Evolutionary conservation across 92 coral and sea anemone species (phyloP), one percentile per base, ranked within the genome.

Genomic region (Umimayanthus chanpuru): DNA sequence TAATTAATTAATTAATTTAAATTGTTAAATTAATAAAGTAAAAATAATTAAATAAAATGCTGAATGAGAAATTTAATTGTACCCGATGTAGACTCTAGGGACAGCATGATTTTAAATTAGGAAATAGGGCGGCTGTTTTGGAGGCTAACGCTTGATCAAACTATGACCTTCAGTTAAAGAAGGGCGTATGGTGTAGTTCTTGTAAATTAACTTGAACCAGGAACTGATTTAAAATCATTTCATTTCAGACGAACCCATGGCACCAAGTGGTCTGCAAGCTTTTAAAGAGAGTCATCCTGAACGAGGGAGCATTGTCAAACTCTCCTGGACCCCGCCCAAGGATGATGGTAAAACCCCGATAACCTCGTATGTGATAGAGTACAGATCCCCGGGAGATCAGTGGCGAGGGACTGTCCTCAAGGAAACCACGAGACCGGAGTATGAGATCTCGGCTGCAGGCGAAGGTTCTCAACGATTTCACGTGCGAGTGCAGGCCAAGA

Each of bases 261-360:
- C 87, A 83, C 87, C 87, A n/a, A 83, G 77, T 16, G 77, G 77
- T 4, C 87, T 83, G 6, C 79, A 49, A 83, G 78, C 43, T 43
- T 12, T 29, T 15, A 83, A 44, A 50, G 21, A 83, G 25, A 83
- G 15, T 44, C 67, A 83, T 43, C 87, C 79, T 11, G 30, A 83
- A 26, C 64, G 77, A n/a, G 87, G 79, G 38, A 67, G 64, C n/a
- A 9, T 83, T 20, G 78, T 83, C 61, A 83, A 70, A 83, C 79
- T 83, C 64, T 70, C 87, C 29, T 83, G 87, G 87, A n/a, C 65
- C 21, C 77, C 87, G 11, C 87, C 87, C 65, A 83, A 47, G 66
- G 78, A 83, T 47, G 61, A 68, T 11, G 87, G 87, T 5, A 70
- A 83, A 47, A 41, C 87, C 30, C 87, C 87, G 44, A 83, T 83